Evolutionary conservation across 2,888 invertebrate genomes (phyloP), one percentile per base, ranked within the genome.

Genomic region (Chloroclystis v-ata): DNA sequence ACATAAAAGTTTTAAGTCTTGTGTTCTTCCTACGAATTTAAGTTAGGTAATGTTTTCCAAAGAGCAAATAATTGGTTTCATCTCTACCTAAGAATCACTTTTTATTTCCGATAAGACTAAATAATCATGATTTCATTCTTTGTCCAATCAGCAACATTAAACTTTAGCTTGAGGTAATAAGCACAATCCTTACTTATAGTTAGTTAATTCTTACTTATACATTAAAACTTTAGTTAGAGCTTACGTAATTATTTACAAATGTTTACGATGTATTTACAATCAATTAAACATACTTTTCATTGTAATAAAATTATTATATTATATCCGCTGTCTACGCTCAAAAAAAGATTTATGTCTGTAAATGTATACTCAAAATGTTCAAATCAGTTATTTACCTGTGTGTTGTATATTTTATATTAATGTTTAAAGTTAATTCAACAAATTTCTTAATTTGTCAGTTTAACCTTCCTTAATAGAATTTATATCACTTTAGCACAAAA

Each of bases 401-500:
- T 39, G 30, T 39, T 46, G 46, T 46, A 32, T 54, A 45, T 47
- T 43, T 49, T 48, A 41, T 11, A 38, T 29, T 37, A 42, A 28
- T 35, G 43, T 49, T 48, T 30, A 11, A n/a, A n/a, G n/a, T n/a
- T 33, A 43, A 46, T 43, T 40, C 47, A 35, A 52, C 32, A 30
- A 12, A 48, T 44, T 29, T 47, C 28, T 32, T 38, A 6, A 7
- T 16, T 35, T 20, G n/a, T 35, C 11, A 37, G 44, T 26, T 29
- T 26, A 45, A 2, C 20, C 20, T 20, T 20, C 20, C 16, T 35
- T 44, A 38, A 48, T 55, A 59, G 37, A 41, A 37, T 38, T 20
- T 20, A 20, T 61, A 60, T 66, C 69, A 74, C 74, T 61, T 45
- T 54, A 66, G 73, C 77, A 77, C 76, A 69, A 70, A 65, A 59